Percentiles rank a stretch among this genome's conserved stretches.
Conservation (phyloP, 2,888 invertebrate genomes). For the Frankliniella fusca region DNA sequence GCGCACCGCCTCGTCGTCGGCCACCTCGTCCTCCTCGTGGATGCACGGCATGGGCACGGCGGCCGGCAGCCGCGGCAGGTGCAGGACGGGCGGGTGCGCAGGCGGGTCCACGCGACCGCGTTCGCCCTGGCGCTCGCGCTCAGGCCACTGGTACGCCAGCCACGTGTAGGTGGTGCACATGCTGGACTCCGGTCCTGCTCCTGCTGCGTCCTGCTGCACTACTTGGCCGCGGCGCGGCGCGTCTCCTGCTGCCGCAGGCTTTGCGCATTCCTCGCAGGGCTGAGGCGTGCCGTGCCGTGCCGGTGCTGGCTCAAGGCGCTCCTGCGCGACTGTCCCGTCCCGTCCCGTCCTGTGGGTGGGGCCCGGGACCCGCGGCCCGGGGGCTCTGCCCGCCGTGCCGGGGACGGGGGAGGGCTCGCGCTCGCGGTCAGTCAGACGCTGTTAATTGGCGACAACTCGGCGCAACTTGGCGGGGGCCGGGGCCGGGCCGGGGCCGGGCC, state of each 20-base stretch:
- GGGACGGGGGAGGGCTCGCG: no score
- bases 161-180: conserved; percentile 18
- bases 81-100: not conserved
- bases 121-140: not conserved
- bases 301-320: not conserved
- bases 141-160: conserved; percentile 21
- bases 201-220: not conserved
- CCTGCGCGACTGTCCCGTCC: no score
- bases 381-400: not conserved
- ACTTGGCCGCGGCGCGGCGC: no score
- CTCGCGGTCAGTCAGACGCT: not conserved
- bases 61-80: not conserved
- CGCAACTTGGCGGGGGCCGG: not conserved
- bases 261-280: not conserved
- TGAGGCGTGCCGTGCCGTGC: not conserved
- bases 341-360: not conserved
- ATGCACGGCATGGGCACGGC: not conserved
- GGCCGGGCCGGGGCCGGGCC: no score
- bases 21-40: not conserved
- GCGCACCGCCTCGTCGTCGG: not conserved
- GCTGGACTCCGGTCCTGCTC: not conserved
- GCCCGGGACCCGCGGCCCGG: not conserved
- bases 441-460: not conserved
- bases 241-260: not conserved
- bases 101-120: not conserved